Base-by-base conservation (phyloP, 2,797 vertebrate genomes). In the Manis pentadactyla region DNA sequence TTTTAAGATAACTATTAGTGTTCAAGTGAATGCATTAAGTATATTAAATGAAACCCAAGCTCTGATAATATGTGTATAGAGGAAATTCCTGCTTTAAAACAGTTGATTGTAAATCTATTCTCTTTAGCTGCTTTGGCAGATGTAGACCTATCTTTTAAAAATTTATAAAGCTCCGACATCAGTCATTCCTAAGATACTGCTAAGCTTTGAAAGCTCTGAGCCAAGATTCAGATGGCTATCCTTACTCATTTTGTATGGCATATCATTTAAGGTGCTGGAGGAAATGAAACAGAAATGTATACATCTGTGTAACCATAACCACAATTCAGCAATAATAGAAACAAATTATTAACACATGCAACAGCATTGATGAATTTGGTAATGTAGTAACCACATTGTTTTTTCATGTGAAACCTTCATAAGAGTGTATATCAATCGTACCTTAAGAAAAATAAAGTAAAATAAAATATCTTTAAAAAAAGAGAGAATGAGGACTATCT, bases 1-100 rank as follows among this genome's bases (percentile, higher is more conserved):
- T 49, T 87, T 63, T 87, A 87, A 46, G 27, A 57, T 73, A 90
- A 73, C 39, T 68, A 75, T 66, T 49, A 92, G 34, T 61, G 29
- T 81, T 96, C 85, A 90, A 81, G 27, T 53, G 39, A 89, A 27
- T 63, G n/a, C 31, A 34, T 96, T 85, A 85, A 53, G 17, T 79
- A 74, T 86, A 87, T 73, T 89, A 86, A 90, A 87, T 4, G 21
- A 57, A 90, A 94, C 61, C 53, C 93, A 85, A 77, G 2, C 37
- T 93, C 68, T 87, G 69, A 87, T 37, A 73, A 93, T 93, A 96
- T 96, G 55, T 90, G 17, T 59, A 74, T 39, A 95, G 51, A 91
- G 64, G 53, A 71, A 82, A 89, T 87, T 81, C 37, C 34, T 59
- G 17, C 68, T 86, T 88, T 94, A 71, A 96, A 93, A 86, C 61